phyloP scores from a whole-genome alignment of 2,797 vertebrate species.

The Enteromius unitaeniatus region DNA sequence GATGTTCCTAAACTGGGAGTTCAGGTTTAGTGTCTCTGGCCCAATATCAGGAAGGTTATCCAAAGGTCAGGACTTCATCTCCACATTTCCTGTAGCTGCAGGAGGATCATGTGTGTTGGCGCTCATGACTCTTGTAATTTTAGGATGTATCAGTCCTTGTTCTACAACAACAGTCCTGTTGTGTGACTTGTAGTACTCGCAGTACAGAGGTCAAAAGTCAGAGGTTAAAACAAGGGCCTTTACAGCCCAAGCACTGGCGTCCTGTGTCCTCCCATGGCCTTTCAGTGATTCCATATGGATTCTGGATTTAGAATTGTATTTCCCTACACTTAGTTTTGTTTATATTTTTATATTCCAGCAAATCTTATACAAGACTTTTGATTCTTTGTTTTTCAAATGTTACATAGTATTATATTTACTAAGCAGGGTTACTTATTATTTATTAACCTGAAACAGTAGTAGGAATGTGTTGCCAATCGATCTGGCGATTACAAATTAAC shows the following conservation, averaged over 20 bases:
- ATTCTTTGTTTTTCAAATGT: constrained; percentile 10
- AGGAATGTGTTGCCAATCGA: constrained; percentile 29
- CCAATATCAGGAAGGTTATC: constrained; percentile 43
- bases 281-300: constrained; percentile 24
- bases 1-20: constrained; percentile 9
- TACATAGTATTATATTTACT: neutral
- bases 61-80: constrained; percentile 35
- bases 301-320: constrained; percentile 7
- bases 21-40: constrained; percentile 10
- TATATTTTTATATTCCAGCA: constrained; percentile 15
- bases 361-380: neutral
- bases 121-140: constrained; percentile 46
- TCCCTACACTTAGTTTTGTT: constrained; percentile 20
- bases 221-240: constrained; percentile 37
- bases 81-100: constrained; percentile 23
- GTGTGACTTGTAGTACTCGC: constrained; percentile 27
- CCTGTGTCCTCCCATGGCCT: constrained; percentile 3
- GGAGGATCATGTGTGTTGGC: constrained; percentile 38
- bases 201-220: constrained; percentile 32
- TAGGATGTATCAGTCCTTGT: constrained; percentile 36
- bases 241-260: neutral
- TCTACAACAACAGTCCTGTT: constrained; percentile 33
- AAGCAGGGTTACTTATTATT: constrained; percentile 26
- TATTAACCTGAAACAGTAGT: constrained; percentile 43
- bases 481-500: constrained; percentile 40